Conservation (phyloP, 2,113 vertebrate genomes). For the Heterochromis multidens region DNA sequence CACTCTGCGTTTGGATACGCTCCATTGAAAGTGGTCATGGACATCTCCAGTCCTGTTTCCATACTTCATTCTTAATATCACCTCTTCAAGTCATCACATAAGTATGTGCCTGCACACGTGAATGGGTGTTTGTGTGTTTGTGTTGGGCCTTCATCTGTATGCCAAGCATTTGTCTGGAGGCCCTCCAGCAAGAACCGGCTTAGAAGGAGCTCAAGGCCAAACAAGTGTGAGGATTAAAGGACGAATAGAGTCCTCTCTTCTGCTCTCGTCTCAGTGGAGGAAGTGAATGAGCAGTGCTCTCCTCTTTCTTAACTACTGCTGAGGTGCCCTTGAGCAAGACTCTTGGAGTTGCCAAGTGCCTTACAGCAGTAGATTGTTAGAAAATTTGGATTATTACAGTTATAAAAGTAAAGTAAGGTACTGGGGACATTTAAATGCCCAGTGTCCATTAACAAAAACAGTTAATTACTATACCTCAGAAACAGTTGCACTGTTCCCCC, state of each 20-base stretch:
- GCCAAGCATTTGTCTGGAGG: conserved; percentile 55
- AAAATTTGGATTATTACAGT: not conserved
- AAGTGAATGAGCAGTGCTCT: conserved; percentile 36
- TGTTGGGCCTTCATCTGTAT: conserved; percentile 59
- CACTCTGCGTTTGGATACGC: not conserved
- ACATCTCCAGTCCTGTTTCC: conserved; percentile 18
- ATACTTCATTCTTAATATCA: conserved; percentile 41
- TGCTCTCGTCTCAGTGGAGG: conserved; percentile 23
- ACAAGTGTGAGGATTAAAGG: conserved; percentile 68
- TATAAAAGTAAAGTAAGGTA: not conserved
- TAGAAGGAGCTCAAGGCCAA: conserved; percentile 69
- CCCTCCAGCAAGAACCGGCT: conserved; percentile 62
- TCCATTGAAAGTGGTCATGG: conserved; percentile 12
- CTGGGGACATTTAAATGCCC: not conserved
- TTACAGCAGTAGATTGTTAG: not conserved
- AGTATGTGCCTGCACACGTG: not conserved
- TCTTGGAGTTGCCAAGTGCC: not conserved
- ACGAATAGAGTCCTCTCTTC: conserved; percentile 49
- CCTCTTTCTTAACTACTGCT: conserved; percentile 40
- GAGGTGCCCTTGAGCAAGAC: conserved; percentile 55
- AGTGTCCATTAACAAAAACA: not conserved
- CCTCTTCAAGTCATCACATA: conserved; percentile 37
- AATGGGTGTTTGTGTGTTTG: conserved; percentile 6
- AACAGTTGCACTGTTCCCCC: not conserved
- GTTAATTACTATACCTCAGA: not conserved